A percentile compares a stretch with the other conserved stretches of the same genome.
Evolutionary conservation across 2,797 vertebrate species (phyloP).

Genomic region (Microctenopoma steveboyesi): DNA sequence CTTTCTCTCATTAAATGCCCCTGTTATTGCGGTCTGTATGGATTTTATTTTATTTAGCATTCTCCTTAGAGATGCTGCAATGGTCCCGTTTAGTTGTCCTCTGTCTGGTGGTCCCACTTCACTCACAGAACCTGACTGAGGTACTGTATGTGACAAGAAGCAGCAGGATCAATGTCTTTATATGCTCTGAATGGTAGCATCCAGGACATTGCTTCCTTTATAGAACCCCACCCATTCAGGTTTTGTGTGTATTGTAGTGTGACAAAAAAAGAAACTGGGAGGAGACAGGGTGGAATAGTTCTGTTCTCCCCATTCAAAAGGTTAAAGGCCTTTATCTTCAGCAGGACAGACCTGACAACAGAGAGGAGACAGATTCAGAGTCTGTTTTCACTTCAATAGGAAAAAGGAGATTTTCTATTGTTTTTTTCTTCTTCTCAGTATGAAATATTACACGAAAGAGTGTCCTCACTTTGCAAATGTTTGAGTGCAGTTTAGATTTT

Average conservation of each 20-base stretch:
- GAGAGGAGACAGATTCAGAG: slow-evolving; percentile 25
- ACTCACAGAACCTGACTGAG: slow-evolving; percentile 30
- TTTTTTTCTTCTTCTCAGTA: slow-evolving; percentile 9
- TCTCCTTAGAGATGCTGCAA: slow-evolving; percentile 22
- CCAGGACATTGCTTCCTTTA: slow-evolving; percentile 30
- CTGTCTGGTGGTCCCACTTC: slow-evolving; percentile 39
- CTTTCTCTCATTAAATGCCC: slow-evolving; percentile 25
- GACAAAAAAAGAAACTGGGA: slow-evolving; percentile 26
- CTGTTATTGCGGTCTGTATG: background rate
- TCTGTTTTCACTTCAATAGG: slow-evolving; percentile 46
- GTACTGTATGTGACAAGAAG: slow-evolving; percentile 33
- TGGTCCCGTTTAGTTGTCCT: slow-evolving; percentile 20
- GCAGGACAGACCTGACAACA: slow-evolving; percentile 66
- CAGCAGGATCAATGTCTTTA: slow-evolving; percentile 41
- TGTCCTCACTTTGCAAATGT: too few species aligned
- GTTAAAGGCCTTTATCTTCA: slow-evolving; percentile 68
- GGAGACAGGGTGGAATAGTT: slow-evolving; percentile 33
- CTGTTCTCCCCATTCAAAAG: slow-evolving; percentile 58
- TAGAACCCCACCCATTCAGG: slow-evolving; percentile 45
- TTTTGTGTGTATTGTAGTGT: slow-evolving; percentile 18
- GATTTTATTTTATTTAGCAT: slow-evolving; percentile 25
- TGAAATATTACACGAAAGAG: slow-evolving; percentile 4
- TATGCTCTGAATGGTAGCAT: slow-evolving; percentile 34
- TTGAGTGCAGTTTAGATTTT: slow-evolving; percentile 2
- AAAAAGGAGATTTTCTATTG: slow-evolving; percentile 40